Percentiles rank a stretch among this genome's conserved stretches.
Conservation (phyloP, 64 coral and sea anemone species). For the Porites australiensis region DNA sequence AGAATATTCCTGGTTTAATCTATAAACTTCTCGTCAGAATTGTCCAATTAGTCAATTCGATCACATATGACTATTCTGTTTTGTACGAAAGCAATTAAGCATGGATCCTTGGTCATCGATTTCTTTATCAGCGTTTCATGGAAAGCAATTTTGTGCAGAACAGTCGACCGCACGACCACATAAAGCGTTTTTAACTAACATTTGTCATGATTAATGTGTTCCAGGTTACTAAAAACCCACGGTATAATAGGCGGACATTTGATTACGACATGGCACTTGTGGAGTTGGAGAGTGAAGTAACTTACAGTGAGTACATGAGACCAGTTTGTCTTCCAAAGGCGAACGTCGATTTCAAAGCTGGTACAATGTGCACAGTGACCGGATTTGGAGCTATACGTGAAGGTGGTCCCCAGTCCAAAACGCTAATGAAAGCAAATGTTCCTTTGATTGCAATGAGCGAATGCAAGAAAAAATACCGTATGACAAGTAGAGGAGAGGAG, state of each 20-base stretch:
- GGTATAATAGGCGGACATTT: neutral
- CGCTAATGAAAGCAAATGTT: neutral
- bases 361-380: conserved; percentile 29
- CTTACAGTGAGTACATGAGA: conserved; percentile 9
- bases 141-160: too few species aligned
- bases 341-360: neutral
- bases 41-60: too few species aligned
- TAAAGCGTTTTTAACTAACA: too few species aligned
- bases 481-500: too few species aligned
- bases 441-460: neutral
- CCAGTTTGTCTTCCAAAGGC: conserved; percentile 41
- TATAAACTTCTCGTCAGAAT: too few species aligned
- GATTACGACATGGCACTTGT: conserved; percentile 32
- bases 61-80: too few species aligned
- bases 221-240: conserved; percentile 22
- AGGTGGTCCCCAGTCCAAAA: neutral
- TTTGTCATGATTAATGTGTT: neutral
- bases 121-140: too few species aligned
- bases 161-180: too few species aligned
- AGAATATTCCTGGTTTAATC: too few species aligned
- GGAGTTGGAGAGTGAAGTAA: neutral
- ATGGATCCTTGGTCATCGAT: too few species aligned
- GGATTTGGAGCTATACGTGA: conserved; percentile 2
- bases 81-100: too few species aligned
- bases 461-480: neutral